phyloP scores from a whole-genome alignment of 2,113 vertebrate genomes.

The Apus apus region DNA sequence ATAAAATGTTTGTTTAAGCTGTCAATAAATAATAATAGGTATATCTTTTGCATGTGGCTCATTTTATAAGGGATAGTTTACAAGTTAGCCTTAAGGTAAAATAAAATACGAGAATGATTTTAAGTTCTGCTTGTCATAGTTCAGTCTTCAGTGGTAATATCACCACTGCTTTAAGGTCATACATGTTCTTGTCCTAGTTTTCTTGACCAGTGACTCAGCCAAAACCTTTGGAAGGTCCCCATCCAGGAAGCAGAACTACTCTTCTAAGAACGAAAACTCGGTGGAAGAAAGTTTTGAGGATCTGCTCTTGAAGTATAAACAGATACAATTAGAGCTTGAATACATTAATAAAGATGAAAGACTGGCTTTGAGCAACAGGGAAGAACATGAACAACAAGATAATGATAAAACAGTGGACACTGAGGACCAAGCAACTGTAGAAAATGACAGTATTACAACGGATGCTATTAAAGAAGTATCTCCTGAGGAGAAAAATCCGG shows the following conservation, averaged over 20 bases:
- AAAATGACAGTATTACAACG: conserved; percentile 75
- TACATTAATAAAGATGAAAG: conserved; percentile 95
- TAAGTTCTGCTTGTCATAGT: background rate
- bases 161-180: background rate
- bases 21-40: background rate
- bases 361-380: conserved; percentile 82
- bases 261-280: conserved; percentile 81
- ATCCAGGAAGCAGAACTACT: conserved; percentile 79
- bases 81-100: background rate
- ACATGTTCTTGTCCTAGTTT: conserved; percentile 48
- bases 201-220: conserved; percentile 83
- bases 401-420: conserved; percentile 45
- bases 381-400: conserved; percentile 64
- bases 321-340: conserved; percentile 96
- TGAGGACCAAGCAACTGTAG: conserved; percentile 67
- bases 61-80: background rate
- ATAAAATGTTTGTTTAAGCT: background rate
- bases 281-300: conserved; percentile 96
- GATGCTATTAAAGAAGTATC: conserved; percentile 63
- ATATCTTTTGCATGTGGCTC: background rate
- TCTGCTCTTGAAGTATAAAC: conserved; percentile 93
- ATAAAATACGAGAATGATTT: background rate
- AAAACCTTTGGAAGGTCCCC: conserved; percentile 82
- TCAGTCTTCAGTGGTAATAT: background rate
- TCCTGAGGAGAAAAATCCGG: conserved; percentile 79